Conservation (phyloP, 1,140 invertebrate species). For the Drosophila murphyi region DNA sequence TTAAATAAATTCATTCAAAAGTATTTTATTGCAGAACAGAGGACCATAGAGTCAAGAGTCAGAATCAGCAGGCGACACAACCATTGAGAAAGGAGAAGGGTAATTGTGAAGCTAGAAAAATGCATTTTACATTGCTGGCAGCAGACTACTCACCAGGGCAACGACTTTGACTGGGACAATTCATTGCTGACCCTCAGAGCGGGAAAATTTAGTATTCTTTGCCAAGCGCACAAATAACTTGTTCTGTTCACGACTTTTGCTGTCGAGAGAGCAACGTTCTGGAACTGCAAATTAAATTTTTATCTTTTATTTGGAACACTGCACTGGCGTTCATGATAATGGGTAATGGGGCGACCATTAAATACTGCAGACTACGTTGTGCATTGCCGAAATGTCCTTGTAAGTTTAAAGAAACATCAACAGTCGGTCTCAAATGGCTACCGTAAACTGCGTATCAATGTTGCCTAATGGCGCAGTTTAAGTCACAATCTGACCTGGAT, state of each 20-base stretch:
- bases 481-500: slow-evolving; percentile 37
- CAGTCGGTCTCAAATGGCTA: background rate
- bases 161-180: slow-evolving; percentile 7
- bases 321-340: slow-evolving; percentile 16
- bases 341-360: slow-evolving; percentile 5
- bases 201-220: slow-evolving; percentile 1
- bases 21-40: background rate
- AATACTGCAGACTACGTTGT: background rate
- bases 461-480: slow-evolving; percentile 45
- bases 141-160: background rate
- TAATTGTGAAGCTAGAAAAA: background rate
- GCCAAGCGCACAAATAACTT: background rate
- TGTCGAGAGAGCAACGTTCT: slow-evolving; percentile 3
- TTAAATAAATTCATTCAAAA: background rate
- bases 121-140: slow-evolving; percentile 6
- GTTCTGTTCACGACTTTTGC: background rate
- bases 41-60: background rate
- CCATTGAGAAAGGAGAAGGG: background rate
- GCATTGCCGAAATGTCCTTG: slow-evolving; percentile 2
- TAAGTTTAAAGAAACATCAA: background rate
- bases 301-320: background rate
- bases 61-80: background rate
- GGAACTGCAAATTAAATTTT: slow-evolving; percentile 7
- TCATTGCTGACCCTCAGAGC: slow-evolving; percentile 11
- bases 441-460: slow-evolving; percentile 37